Base-by-base conservation (phyloP, 2,113 vertebrate species). In the Podocnemis expansa region DNA sequence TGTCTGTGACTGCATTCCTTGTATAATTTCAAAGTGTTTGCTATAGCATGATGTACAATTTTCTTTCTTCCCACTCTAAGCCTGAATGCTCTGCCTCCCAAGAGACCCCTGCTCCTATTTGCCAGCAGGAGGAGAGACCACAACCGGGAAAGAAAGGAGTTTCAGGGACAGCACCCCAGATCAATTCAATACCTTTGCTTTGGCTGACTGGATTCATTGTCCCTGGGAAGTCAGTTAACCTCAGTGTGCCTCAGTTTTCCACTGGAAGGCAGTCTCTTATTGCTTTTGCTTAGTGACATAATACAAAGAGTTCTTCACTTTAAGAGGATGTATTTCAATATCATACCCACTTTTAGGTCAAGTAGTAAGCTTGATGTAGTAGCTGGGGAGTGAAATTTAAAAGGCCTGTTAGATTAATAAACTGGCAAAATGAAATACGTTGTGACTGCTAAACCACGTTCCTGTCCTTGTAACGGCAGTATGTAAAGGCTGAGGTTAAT, bases 111-210 rank as follows among this genome's bases (percentile, higher is more conserved):
- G 8, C 34, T 67, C 60, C 58, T 63, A 63, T 63, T 63, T 63
- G 12, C 29, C 58, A 58, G 24, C 55, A 34, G 31, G 89, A 92
- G 94, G 83, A 92, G 94, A 95, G 87, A 94, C 91, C 91, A 94
- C n/a, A 89, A 81, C 31, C 4, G 60, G 81, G 82, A 96, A 92
- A 47, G 89, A 96, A 96, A 88, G 93, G 94, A 94, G 81, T 55
- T 75, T 95, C 93, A 92, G 86, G 92, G 21, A 1, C 60, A 94
- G 88, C 80, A 83, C 93, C 95, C 94, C 85, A 85, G 91, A n/a
- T 84, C 91, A 91, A 73, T 90, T 93, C 31, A n/a, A 17, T 67
- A n/a, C 16, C 34, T 19, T 67, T 67, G 17, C 16, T 67, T 67
- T 67, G 34, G 31, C n/a, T 21, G 31, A n/a, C 60, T n/a, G 34